Conservation (phyloP, 2,888 invertebrate species). For the Mythimna impura region DNA sequence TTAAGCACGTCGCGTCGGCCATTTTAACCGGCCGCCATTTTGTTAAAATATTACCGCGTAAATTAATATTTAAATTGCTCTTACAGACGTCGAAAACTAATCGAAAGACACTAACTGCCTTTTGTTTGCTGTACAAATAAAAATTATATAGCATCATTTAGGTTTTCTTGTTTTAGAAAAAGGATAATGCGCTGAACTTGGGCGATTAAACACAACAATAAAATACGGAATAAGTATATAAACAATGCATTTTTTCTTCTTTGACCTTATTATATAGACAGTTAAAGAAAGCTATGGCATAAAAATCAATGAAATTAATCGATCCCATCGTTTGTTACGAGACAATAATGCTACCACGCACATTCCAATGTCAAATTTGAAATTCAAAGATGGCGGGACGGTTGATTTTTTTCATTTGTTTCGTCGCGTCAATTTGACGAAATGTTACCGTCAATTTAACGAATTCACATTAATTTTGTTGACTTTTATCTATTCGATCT, state of each 20-base stretch:
- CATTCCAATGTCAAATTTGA: constrained; percentile 81
- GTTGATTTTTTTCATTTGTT: constrained; percentile 64
- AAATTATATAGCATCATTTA: constrained; percentile 64
- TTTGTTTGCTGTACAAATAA: constrained; percentile 72
- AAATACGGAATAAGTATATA: neutral
- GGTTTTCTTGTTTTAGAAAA: constrained; percentile 60
- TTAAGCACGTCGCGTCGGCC: constrained; percentile 71
- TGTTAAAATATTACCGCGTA: constrained; percentile 80
- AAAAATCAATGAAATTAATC: constrained; percentile 20
- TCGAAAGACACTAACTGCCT: constrained; percentile 76
- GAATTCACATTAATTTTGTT: constrained; percentile 69
- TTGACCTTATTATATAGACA: neutral
- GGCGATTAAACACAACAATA: neutral
- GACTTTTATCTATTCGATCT: constrained; percentile 63
- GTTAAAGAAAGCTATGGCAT: constrained; percentile 31
- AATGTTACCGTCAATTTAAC: constrained; percentile 74
- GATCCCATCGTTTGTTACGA: constrained; percentile 32
- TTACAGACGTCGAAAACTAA: constrained; percentile 85
- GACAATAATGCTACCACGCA: constrained; percentile 66
- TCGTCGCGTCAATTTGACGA: constrained; percentile 73
- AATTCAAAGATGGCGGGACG: constrained; percentile 78
- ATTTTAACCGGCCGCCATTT: constrained; percentile 78
- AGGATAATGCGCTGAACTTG: constrained; percentile 9
- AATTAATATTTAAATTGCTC: constrained; percentile 84
- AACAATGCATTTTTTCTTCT: constrained; percentile 14